Evolutionary conservation across 2,113 vertebrate genomes (phyloP).

Genomic region (Rhinolophus ferrumequinum): DNA sequence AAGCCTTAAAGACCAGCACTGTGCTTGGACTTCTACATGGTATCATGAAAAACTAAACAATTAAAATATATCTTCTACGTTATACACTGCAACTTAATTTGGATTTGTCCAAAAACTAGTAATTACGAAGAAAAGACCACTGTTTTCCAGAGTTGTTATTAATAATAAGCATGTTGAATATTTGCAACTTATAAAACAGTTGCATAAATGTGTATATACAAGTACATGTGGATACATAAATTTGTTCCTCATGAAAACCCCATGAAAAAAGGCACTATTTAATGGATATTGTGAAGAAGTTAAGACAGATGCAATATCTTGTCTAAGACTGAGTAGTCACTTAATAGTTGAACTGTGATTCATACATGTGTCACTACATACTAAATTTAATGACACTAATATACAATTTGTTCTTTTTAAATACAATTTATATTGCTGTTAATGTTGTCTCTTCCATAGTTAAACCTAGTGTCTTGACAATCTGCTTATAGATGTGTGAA

Average conservation of each 20-base stretch:
- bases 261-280: not conserved
- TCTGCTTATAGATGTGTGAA: not conserved
- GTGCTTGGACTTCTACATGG: not conserved
- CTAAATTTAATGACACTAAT: not conserved
- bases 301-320: not conserved
- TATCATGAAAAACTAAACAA: not conserved
- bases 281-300: not conserved
- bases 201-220: accelerated
- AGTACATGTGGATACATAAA: accelerated
- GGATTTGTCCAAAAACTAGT: not conserved
- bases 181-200: not conserved
- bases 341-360: not conserved
- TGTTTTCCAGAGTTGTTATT: not conserved
- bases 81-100: not conserved
- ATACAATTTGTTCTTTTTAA: not conserved
- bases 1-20: not conserved
- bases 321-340: not conserved
- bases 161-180: not conserved
- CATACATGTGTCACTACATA: not conserved
- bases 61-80: not conserved
- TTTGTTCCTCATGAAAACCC: not conserved
- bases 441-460: not conserved
- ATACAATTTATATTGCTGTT: not conserved
- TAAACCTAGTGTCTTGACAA: not conserved
- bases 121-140: not conserved